Conservation (phyloP, 2,797 vertebrate species). For the Tamandua tetradactyla region DNA sequence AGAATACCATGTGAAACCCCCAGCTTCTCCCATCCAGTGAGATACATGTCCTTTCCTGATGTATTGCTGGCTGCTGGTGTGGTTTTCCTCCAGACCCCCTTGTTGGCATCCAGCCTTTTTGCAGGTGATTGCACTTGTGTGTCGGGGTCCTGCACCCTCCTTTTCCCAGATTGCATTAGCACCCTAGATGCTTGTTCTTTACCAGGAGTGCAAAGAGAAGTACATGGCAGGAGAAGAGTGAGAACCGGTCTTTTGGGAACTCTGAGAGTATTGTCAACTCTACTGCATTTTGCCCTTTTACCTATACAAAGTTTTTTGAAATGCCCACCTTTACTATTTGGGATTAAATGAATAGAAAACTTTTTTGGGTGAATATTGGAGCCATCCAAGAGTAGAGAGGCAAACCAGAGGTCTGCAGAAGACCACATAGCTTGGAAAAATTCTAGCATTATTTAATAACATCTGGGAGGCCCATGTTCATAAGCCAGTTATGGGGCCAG, state of each 20-base stretch:
- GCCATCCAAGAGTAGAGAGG: background rate
- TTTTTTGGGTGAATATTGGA: background rate
- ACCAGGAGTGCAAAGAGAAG: background rate
- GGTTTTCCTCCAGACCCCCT: background rate
- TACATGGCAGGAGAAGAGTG: fast-evolving
- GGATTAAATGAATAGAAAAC: background rate
- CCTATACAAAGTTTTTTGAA: background rate
- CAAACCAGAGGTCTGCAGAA: background rate
- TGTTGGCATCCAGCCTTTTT: too few relatives aligned
- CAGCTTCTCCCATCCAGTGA: background rate
- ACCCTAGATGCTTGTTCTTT: background rate
- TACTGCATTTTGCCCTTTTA: background rate
- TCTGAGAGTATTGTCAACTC: fast-evolving
- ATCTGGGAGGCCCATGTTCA: background rate
- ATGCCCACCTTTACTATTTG: background rate
- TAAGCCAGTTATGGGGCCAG: background rate
- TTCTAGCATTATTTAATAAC: background rate
- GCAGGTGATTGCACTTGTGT: background rate
- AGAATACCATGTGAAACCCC: background rate
- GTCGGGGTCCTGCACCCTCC: background rate
- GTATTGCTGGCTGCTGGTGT: background rate
- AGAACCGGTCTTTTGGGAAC: background rate
- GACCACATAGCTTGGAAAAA: background rate
- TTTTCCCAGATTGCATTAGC: background rate
- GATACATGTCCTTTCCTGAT: background rate